These are phyloP conservation scores for Sminthurides bifidus DNA, from an alignment of 1,140 invertebrate species.

Conservation along the genomic window DNA sequence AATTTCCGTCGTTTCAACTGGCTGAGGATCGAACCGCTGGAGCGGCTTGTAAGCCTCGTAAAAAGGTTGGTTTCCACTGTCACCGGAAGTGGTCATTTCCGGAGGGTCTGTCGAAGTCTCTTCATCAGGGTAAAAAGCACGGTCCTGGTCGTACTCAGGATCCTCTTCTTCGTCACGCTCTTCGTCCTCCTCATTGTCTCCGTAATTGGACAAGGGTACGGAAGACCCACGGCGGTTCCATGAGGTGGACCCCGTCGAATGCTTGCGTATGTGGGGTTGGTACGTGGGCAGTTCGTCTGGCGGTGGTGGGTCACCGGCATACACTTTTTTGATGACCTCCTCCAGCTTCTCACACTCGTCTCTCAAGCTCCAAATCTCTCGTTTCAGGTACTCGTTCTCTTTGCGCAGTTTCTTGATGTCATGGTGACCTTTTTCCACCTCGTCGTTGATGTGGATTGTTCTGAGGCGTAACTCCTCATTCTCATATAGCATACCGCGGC, in stretches of 20 bases:
- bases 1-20: too few relatives aligned
- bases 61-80: too few relatives aligned
- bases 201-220: too few relatives aligned
- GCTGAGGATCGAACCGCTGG: too few relatives aligned
- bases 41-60: too few relatives aligned
- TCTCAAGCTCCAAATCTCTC: slow-evolving; percentile 71
- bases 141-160: slow-evolving; percentile 15
- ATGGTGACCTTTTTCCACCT: slow-evolving; percentile 76
- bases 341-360: slow-evolving; percentile 79
- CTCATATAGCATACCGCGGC: slow-evolving; percentile 45
- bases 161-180: slow-evolving; percentile 18
- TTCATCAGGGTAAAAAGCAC: slow-evolving; percentile 38
- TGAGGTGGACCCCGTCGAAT: background rate
- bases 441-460: slow-evolving; percentile 84
- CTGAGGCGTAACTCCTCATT: slow-evolving; percentile 79
- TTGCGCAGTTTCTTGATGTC: slow-evolving; percentile 75
- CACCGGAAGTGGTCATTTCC: too few relatives aligned
- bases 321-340: slow-evolving; percentile 51
- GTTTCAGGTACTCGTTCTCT: slow-evolving; percentile 71
- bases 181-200: background rate
- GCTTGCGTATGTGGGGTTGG: background rate
- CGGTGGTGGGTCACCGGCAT: slow-evolving; percentile 19
- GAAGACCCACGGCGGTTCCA: too few relatives aligned
- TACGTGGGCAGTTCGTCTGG: slow-evolving; percentile 31
- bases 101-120: slow-evolving; percentile 36